phyloP scores from a whole-genome alignment of 2,888 invertebrate species.

The Helobdella robusta region DNA sequence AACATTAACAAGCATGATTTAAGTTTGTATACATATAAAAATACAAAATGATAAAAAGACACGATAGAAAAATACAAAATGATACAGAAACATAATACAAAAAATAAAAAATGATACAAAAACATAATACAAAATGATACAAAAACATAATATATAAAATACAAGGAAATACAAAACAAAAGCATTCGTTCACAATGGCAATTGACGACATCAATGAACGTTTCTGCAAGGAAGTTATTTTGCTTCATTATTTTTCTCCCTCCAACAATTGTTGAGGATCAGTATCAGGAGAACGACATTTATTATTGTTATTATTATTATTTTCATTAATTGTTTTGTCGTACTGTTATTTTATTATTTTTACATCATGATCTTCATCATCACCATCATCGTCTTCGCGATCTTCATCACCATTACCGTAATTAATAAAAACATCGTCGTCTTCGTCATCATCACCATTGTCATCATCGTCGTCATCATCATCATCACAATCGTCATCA shows the following conservation, averaged over 20 bases:
- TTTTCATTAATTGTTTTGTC: no score
- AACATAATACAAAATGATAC: not conserved
- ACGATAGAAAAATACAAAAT: not conserved
- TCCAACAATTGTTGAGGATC: no score
- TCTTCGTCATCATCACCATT: no score
- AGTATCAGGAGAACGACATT: no score
- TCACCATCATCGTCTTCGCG: no score
- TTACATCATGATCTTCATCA: no score
- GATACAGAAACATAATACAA: not conserved
- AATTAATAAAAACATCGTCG: no score
- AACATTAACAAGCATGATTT: no score
- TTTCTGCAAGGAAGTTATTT: not conserved
- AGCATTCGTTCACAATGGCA: not conserved
- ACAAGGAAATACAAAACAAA: not conserved
- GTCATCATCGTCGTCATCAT: not conserved
- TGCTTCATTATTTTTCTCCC: not conserved
- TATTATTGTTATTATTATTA: no score
- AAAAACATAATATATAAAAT: not conserved
- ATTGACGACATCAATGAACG: not conserved
- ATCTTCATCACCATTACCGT: no score
- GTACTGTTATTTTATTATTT: no score
- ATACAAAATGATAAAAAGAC: not conserved
- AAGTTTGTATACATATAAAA: no score
- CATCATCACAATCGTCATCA: constrained; percentile 7
- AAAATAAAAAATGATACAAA: not conserved